Conservation (phyloP, 2,797 vertebrate genomes). For the Poecilia velifera region DNA sequence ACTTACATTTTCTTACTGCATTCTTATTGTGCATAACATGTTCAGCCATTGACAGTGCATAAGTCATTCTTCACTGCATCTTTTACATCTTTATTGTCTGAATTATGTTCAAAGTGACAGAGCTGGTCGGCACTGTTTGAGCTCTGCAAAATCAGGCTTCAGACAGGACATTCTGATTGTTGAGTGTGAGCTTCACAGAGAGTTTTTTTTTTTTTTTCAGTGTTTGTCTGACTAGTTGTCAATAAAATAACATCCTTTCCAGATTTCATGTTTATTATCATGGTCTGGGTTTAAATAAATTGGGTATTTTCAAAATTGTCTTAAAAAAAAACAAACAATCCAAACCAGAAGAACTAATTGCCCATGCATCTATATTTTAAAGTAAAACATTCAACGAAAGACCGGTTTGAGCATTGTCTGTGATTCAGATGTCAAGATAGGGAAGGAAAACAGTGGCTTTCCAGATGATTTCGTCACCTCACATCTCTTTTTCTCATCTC, state of each 20-base stretch:
- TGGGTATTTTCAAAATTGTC: background rate
- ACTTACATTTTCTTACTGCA: constrained; percentile 7
- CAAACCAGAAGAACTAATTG: background rate
- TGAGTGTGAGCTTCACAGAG: constrained; percentile 12
- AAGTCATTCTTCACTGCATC: constrained; percentile 10
- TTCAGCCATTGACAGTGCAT: background rate
- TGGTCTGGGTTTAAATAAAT: background rate
- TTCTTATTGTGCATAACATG: background rate
- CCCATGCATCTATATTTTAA: constrained; percentile 26
- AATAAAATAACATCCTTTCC: background rate
- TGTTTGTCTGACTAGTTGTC: constrained; percentile 22
- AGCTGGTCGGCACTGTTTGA: constrained; percentile 12
- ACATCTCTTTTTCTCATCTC: background rate
- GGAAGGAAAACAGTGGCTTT: constrained; percentile 27
- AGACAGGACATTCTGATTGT: constrained; percentile 26
- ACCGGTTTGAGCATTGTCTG: constrained; percentile 44
- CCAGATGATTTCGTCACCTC: constrained; percentile 25
- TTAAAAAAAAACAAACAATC: constrained; percentile 3
- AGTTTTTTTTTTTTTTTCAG: background rate
- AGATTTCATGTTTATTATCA: background rate
- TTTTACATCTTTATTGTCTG: constrained; percentile 6
- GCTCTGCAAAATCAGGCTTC: constrained; percentile 13
- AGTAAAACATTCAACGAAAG: constrained; percentile 37
- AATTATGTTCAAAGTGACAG: constrained; percentile 7
- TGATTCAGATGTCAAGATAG: constrained; percentile 38